A percentile compares a stretch with the other conserved stretches of the same genome.
Conservation (phyloP, 2,113 vertebrate species). For the Caloenas nicobarica region DNA sequence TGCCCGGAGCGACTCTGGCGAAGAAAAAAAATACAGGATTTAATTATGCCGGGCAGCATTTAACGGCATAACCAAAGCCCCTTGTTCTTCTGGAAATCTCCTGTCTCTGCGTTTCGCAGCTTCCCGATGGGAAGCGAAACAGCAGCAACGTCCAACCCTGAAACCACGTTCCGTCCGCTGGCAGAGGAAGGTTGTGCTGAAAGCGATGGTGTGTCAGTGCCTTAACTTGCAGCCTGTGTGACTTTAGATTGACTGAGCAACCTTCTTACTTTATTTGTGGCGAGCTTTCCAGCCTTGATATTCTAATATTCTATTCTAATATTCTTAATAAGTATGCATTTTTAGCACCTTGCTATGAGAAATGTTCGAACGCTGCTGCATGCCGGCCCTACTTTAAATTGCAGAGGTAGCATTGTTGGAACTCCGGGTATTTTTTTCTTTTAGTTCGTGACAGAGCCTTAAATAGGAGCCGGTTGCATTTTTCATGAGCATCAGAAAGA, state of each 20-base stretch:
- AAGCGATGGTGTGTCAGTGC: rapidly evolving
- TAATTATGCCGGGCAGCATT: neutral
- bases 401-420: neutral
- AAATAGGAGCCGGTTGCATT: neutral
- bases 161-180: rapidly evolving
- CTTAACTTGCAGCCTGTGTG: no score
- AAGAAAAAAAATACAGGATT: neutral
- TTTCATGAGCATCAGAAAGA: neutral
- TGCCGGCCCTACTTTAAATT: neutral
- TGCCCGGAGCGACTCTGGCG: neutral
- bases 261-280: neutral
- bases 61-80: neutral
- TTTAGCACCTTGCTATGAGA: rapidly evolving
- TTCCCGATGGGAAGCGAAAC: neutral
- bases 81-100: neutral
- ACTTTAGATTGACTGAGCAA: no score
- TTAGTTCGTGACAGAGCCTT: neutral
- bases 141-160: neutral
- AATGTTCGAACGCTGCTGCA: rapidly evolving
- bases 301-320: no score
- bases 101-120: neutral
- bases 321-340: no score
- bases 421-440: neutral
- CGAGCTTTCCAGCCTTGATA: neutral
- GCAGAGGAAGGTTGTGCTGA: neutral